Evolutionary conservation across 1,140 invertebrate species (phyloP), one percentile per base, ranked within the genome.

Genomic region (Elymnias hypermnestra): DNA sequence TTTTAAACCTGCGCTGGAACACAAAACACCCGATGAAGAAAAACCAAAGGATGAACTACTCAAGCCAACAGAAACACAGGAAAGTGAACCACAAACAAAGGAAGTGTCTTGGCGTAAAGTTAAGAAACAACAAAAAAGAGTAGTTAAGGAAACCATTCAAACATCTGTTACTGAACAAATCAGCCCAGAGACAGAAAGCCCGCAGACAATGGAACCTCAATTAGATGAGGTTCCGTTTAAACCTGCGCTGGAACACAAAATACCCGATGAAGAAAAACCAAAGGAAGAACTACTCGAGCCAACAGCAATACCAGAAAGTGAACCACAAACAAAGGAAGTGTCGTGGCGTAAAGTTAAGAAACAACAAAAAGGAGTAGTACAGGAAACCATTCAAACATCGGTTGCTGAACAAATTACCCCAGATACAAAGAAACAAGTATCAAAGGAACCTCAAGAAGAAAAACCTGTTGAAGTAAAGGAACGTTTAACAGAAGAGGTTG

Each of bases 1-100:
- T 9, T 18, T 50, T 7, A 52, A 51, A 8, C 48, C 52, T 8
- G 28, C 47, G 1, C 46, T 36, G 9, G 44, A 53, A 40, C 45
- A 46, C 37, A 26, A 43, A 12, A 12, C 10, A 22, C 15, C 18
- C 8, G 45, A 51, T 36, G 31, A 56, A 31, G 50, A 54, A 39
- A 46, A 52, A 5, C 47, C 40, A 1, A 50, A 63, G 26, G 52
- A 58, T 40, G 40, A 51, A 5, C 13, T 33, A n/a, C 21, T 60
- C 0, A 57, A 54, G 15, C 50, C 53, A 1, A 10, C 18, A 2
- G 8, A 17, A 70, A 8, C 73, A 75, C 12, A 29, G 41, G 53
- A 68, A 18, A 63, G 73, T 28, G 45, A 66, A 19, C 50, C 56
- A n/a, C n/a, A n/a, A n/a, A n/a, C n/a, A n/a, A n/a, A n/a, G n/a